Conservation (phyloP, 2,113 vertebrate genomes). For the Chaenocephalus aceratus region DNA sequence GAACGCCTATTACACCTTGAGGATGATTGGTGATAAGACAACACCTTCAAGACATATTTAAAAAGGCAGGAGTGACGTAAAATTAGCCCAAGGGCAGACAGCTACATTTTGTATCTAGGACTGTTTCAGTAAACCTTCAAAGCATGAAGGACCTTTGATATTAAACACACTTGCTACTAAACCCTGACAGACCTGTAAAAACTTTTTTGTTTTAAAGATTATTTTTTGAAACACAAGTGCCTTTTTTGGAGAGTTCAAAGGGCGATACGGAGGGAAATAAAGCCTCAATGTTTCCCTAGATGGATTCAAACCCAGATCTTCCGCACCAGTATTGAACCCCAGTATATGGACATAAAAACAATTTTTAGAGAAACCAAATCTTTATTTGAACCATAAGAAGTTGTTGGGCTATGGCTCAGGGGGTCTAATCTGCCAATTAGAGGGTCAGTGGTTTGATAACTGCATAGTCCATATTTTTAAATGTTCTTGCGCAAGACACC, state of each 20-base stretch:
- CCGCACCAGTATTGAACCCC: no score
- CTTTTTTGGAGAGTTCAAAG: no score
- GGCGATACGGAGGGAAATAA: no score
- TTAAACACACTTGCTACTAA: conserved; percentile 11
- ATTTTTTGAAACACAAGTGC: no score
- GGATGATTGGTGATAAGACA: conserved; percentile 53
- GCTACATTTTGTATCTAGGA: conserved; percentile 4
- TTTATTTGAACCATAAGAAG: conserved; percentile 20
- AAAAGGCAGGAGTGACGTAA: conserved; percentile 4
- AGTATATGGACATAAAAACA: not conserved
- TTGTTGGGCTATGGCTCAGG: not conserved
- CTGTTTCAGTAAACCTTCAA: conserved; percentile 21
- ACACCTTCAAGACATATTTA: conserved; percentile 17
- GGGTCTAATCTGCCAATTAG: no score
- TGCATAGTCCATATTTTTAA: no score
- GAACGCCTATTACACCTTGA: conserved; percentile 58
- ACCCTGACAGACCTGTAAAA: not conserved
- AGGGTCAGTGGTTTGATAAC: no score
- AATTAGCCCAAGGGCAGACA: conserved; percentile 11
- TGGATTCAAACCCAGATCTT: no score
- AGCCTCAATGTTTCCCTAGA: no score
- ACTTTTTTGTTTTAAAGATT: not conserved
- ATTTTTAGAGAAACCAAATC: conserved; percentile 7
- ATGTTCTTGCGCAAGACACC: no score
- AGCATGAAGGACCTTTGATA: conserved; percentile 9